Base-by-base conservation (phyloP, 2,113 vertebrate genomes). In the Chloropsis hardwickii region DNA sequence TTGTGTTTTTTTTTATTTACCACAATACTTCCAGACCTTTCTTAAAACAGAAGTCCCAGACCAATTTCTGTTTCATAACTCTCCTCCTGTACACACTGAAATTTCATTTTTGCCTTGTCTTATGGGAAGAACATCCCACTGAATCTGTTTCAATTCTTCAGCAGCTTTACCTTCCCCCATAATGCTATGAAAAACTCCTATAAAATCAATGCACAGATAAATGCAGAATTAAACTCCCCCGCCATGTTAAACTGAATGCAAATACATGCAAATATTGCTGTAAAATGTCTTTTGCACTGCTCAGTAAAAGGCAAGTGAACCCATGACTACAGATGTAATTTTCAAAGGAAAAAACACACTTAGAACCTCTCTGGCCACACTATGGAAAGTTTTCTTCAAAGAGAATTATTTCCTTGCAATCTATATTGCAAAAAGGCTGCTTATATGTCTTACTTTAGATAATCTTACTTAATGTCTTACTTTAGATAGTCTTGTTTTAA, bases 201-300 rank as follows among this genome's bases (percentile, higher is more conserved):
- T 31, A n/a, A 90, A 86, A 53, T 45, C 86, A 94, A 54, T 47
- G 33, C 42, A 20, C 42, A 86, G 33, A 88, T 93, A 70, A 84
- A 86, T 47, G 53, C 0, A 0, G 53, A 93, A 88, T 89, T 95
- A 65, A 78, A 85, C 47, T 66, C 62, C 48, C 60, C 76, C 42
- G 3, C 42, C 37, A 57, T n/a, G 28, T 81, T 82, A 76, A 82
- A 22, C 11, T 47, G 14, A 83, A 91, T 81, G 77, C 77, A 96
- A 93, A 96, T 72, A 42, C 25, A 89, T 61, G 22, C 48, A 92
- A 85, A 94, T 66, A 92, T 88, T 87, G 64, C 83, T 80, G 47
- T 53, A 74, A 76, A 87, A 88, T 57, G 66, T 92, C 76, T 85
- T 91, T 42, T 66, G 72, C 51, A 23, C 19, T 54, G 69, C 67